A percentile compares a stretch with the other conserved stretches of the same genome.
Conservation (phyloP, 64 coral and sea anemone species). For the Stichodactyla helianthus region DNA sequence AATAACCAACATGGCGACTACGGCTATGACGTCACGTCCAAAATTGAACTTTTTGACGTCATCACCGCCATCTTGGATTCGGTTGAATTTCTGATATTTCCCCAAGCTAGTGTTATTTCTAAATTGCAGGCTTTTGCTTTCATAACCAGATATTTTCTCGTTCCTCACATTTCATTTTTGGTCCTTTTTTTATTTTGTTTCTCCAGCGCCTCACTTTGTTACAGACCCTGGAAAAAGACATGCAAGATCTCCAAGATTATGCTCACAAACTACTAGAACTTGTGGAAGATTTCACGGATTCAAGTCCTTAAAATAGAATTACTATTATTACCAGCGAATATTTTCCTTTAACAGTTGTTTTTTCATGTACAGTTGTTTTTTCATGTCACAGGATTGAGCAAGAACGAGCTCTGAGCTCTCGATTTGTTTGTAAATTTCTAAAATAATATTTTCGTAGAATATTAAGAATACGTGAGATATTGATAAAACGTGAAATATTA, state of each 20-base stretch:
- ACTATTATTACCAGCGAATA: too few relatives aligned
- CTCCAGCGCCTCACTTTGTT: constrained; percentile 60
- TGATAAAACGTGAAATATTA: not conserved
- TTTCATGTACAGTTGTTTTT: too few relatives aligned
- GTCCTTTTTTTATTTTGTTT: not conserved
- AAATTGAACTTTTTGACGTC: too few relatives aligned
- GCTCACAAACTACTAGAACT: constrained; percentile 80
- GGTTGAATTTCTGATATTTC: too few relatives aligned
- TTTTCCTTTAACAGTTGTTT: too few relatives aligned
- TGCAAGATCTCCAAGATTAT: constrained; percentile 78
- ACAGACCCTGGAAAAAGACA: constrained; percentile 66
- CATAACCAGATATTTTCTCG: not conserved
- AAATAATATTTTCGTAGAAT: constrained; percentile 7
- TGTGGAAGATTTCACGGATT: constrained; percentile 55
- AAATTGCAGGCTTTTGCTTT: not conserved
- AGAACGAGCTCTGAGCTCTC: not conserved
- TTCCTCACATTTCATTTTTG: not conserved
- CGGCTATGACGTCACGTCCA: too few relatives aligned
- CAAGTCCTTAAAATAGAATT: not conserved
- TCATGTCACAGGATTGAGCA: not conserved
- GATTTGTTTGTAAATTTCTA: not conserved
- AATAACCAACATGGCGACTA: too few relatives aligned
- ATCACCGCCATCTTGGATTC: too few relatives aligned
- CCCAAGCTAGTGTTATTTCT: not conserved
- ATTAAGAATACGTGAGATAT: not conserved